Evolutionary conservation across 2,797 vertebrate species (phyloP), one percentile per base, ranked within the genome.

Genomic region (Pseudochaenichthys georgianus): DNA sequence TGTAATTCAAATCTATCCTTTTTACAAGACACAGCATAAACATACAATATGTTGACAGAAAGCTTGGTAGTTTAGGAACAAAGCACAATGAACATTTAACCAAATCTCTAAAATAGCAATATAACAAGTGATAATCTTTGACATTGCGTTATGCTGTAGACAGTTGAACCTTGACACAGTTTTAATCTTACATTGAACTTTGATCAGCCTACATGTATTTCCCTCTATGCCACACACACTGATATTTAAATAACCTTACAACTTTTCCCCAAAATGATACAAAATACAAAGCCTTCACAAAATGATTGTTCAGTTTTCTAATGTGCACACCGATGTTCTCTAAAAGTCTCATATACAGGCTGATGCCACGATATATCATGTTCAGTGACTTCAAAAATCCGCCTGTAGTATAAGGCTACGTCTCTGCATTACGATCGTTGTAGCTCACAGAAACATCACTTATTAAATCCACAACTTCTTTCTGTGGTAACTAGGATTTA

Each of bases 131-230:
- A 19, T 55, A 31, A 64, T 31, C 11, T 50, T 10, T 47, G 50
- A 64, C 0, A 66, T 4, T 28, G 9, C 41, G 59, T 9, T 3
- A 9, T 0, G 43, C 31, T 23, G 23, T 23, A 17, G 8, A 46
- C 60, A 45, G 65, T 8, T 23, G 10, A 10, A 79, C 89, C 88
- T 28, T 88, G 61, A 83, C 89, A 84, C 67, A 87, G 47, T 87
- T 89, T 45, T 75, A 78, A 86, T 85, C 75, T 63, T 9, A 13
- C 6, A 19, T 51, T 77, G 80, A 81, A 73, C 93, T 94, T 94
- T 91, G 88, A 15, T 62, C 91, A 43, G 4, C 9, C 23, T 64
- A 47, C 23, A 41, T 60, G 23, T 55, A 4, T 51, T 57, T 16
- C 34, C 12, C 46, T 45, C 1, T 45, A 1, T 11, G n/a, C 38